A percentile compares a stretch with the other conserved stretches of the same genome.
These are phyloP conservation scores for Platysternon megacephalum DNA, from an alignment of 2,113 vertebrate species.

Conservation along the genomic window DNA sequence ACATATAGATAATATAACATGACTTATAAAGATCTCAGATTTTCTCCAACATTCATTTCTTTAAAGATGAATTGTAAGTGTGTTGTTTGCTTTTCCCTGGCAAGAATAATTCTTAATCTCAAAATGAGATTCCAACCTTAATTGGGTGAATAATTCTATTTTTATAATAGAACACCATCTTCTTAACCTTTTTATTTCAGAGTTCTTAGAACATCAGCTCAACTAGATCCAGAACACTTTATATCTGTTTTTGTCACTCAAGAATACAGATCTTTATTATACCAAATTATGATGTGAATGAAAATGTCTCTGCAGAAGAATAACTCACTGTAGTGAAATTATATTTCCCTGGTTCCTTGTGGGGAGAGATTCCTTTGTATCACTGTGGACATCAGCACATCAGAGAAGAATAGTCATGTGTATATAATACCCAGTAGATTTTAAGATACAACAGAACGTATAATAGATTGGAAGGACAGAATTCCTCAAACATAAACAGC, in stretches of 20 bases:
- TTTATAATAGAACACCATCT: background rate
- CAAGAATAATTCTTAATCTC: background rate
- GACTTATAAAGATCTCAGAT: conserved; percentile 25
- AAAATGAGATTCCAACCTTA: conserved; percentile 34
- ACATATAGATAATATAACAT: background rate
- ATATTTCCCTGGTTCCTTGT: background rate
- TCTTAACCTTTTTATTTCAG: conserved; percentile 38
- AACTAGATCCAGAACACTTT: background rate
- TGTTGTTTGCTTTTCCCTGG: too few species aligned
- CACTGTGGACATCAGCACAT: background rate
- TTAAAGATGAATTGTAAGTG: too few species aligned
- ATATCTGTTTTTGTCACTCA: background rate
- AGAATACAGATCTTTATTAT: background rate
- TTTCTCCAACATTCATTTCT: background rate
- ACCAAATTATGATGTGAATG: background rate
- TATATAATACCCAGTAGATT: background rate
- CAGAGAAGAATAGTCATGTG: background rate
- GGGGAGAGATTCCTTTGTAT: background rate
- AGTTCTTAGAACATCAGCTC: background rate
- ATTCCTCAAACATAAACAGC: background rate
- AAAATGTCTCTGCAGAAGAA: background rate
- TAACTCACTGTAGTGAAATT: background rate
- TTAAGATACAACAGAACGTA: background rate
- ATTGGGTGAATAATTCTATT: conserved; percentile 14
- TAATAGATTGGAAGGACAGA: background rate